Evolutionary conservation across 2,888 invertebrate species (phyloP).

Genomic region (Electrophaes corylata): DNA sequence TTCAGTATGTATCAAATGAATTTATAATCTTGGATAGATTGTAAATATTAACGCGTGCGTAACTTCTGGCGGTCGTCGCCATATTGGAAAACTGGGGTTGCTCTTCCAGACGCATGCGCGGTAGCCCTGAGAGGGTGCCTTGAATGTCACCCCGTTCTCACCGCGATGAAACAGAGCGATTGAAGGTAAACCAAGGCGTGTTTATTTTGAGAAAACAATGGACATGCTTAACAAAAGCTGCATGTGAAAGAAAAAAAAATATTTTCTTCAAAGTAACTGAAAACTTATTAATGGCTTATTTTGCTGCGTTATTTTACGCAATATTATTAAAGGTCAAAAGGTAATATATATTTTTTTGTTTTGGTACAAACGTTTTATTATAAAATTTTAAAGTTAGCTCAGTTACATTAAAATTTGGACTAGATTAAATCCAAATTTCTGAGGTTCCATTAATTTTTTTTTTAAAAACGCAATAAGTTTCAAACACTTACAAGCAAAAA

Average conservation of each 20-base stretch:
- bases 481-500: no score
- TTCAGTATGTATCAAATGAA: constrained; percentile 29
- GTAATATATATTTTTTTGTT: no score
- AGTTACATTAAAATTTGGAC: no score
- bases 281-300: not conserved
- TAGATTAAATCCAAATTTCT: no score
- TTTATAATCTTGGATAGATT: constrained; percentile 38
- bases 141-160: constrained; percentile 53
- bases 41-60: constrained; percentile 75
- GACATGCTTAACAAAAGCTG: constrained; percentile 41
- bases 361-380: not conserved
- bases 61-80: constrained; percentile 76
- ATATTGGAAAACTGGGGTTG: constrained; percentile 77
- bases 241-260: constrained; percentile 37
- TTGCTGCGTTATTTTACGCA: not conserved
- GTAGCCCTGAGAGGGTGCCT: constrained; percentile 55
- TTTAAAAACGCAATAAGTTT: no score
- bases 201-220: constrained; percentile 46
- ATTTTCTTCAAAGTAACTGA: constrained; percentile 8
- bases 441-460: no score
- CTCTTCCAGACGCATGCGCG: constrained; percentile 70
- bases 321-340: no score
- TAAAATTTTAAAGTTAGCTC: no score
- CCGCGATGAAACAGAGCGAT: constrained; percentile 29
- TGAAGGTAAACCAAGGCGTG: constrained; percentile 41